Percentiles rank a stretch among this genome's conserved stretches.
Conservation (phyloP, 2,888 invertebrate species). For the Melieria crassipennis region DNA sequence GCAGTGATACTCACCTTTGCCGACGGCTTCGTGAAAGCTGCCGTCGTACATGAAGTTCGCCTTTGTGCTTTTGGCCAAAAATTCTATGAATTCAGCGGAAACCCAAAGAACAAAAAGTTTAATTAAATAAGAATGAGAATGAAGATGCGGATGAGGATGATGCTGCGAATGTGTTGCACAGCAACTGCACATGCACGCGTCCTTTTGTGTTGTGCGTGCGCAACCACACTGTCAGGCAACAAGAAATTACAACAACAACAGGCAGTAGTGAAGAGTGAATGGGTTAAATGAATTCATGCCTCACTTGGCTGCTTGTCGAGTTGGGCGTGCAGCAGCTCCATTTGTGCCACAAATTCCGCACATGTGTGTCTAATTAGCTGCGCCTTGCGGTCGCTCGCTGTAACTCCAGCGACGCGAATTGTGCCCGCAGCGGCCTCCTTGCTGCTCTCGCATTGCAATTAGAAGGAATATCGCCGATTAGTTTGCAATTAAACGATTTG, state of each 20-base stretch:
- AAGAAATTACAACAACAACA: no score
- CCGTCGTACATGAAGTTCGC: constrained; percentile 58
- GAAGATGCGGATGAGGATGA: background rate
- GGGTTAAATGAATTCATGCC: background rate
- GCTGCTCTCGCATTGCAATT: constrained; percentile 5
- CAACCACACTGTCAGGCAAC: background rate
- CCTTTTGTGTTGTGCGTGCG: background rate
- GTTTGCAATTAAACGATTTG: background rate
- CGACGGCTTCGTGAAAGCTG: constrained; percentile 62
- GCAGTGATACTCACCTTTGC: constrained; percentile 46
- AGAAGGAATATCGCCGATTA: background rate
- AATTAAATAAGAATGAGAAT: background rate
- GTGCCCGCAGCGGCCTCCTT: constrained; percentile 7
- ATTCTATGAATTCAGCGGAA: constrained; percentile 36
- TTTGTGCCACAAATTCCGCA: constrained; percentile 39
- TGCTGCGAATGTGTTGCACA: background rate
- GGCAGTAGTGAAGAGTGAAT: no score
- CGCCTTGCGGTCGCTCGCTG: constrained; percentile 33
- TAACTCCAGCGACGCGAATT: background rate
- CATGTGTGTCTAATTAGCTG: constrained; percentile 38
- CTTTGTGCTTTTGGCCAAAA: constrained; percentile 47
- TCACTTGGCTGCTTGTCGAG: constrained; percentile 39
- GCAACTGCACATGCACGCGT: background rate
- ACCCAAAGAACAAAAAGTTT: background rate
- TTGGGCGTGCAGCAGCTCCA: constrained; percentile 34